Evolutionary conservation across 2,888 invertebrate species (phyloP).

Genomic region (Dorcus hopei): DNA sequence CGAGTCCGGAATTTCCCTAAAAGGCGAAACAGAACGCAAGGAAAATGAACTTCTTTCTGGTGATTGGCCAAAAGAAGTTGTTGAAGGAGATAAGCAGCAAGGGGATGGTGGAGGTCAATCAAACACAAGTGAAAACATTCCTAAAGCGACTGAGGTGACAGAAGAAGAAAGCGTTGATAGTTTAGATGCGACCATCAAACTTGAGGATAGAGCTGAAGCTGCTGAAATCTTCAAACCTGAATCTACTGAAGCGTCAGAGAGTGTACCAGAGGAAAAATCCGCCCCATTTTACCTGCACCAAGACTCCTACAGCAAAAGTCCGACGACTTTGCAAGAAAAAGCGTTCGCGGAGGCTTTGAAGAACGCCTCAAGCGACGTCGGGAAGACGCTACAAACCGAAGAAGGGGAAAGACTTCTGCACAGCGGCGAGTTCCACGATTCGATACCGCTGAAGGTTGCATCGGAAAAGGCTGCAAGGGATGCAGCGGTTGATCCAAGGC

Average conservation of each 20-base stretch:
- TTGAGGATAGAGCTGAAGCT: not conserved
- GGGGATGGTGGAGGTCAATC: not conserved
- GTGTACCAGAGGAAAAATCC: not conserved
- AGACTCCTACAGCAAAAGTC: conserved; percentile 7
- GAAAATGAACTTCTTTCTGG: not conserved
- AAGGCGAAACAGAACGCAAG: not conserved
- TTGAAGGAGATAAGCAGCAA: not conserved
- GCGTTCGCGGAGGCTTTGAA: conserved; percentile 19
- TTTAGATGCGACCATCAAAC: not conserved
- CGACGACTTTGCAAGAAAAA: conserved; percentile 13
- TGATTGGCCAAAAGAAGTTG: not conserved
- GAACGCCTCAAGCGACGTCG: conserved; percentile 2
- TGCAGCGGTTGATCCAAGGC: not conserved
- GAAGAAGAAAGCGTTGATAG: not conserved
- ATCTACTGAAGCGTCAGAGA: not conserved
- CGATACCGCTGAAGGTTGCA: conserved; percentile 32
- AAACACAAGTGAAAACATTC: not conserved
- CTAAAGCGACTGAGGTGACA: not conserved
- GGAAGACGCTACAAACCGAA: conserved; percentile 2
- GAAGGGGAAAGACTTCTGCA: conserved; percentile 44
- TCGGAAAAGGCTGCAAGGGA: not conserved
- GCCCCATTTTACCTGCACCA: conserved; percentile 25
- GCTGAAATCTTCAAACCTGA: not conserved
- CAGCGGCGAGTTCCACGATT: conserved; percentile 57
- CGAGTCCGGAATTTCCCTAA: not conserved